These are phyloP conservation scores for Acridotheres tristis DNA, from an alignment of 2,797 vertebrate genomes.

Conservation along the genomic window DNA sequence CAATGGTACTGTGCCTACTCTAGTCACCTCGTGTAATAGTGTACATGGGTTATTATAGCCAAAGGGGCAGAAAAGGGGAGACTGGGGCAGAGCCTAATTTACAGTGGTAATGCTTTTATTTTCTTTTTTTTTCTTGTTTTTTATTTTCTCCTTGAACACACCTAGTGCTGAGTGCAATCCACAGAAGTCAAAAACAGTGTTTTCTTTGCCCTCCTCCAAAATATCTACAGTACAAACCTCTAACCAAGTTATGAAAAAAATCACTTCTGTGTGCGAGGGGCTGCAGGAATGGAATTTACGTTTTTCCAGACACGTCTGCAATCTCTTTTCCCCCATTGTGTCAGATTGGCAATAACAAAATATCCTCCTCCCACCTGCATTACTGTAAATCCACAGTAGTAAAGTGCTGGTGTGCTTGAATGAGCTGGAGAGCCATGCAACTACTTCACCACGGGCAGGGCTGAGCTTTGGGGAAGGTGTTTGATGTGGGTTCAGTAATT, in stretches of 20 bases:
- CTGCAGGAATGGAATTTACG: slow-evolving; percentile 51
- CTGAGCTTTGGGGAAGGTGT: background rate
- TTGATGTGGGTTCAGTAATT: background rate
- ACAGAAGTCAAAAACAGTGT: slow-evolving; percentile 62
- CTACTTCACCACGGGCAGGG: background rate
- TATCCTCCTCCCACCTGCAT: slow-evolving; percentile 31
- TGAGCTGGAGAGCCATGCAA: slow-evolving; percentile 43
- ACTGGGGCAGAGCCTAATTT: slow-evolving; percentile 60
- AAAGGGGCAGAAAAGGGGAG: slow-evolving; percentile 61
- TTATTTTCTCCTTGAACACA: slow-evolving; percentile 14
- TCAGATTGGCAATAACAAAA: slow-evolving; percentile 55
- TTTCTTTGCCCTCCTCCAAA: slow-evolving; percentile 45
- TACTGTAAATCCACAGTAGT: slow-evolving; percentile 64
- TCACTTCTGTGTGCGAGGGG: slow-evolving; percentile 49
- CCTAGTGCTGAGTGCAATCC: slow-evolving; percentile 64
- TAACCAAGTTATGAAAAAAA: slow-evolving; percentile 37
- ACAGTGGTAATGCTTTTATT: slow-evolving; percentile 32
- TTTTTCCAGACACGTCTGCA: background rate
- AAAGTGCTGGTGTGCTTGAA: slow-evolving; percentile 70
- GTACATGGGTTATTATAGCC: slow-evolving; percentile 62
- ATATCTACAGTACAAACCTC: slow-evolving; percentile 59
- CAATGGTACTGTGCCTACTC: slow-evolving; percentile 69
- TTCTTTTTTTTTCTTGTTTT: background rate
- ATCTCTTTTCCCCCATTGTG: background rate
- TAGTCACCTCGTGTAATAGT: slow-evolving; percentile 66